Percentiles rank a stretch among this genome's conserved stretches.
Conservation (phyloP, 2,113 vertebrate genomes). For the Melanocharis versteri region DNA sequence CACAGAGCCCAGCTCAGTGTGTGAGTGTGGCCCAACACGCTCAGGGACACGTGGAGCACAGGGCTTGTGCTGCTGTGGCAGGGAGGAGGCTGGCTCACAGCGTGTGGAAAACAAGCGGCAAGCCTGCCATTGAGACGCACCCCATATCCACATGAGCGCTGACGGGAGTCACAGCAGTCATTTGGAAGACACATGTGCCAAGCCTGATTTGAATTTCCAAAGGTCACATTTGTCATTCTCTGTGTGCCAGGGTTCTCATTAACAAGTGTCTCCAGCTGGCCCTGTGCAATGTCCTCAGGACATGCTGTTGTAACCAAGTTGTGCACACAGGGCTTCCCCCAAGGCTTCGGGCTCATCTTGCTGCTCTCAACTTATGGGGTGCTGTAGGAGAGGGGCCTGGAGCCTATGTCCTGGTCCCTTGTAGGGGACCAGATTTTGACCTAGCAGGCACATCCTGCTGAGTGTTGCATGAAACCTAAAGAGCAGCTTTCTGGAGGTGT, state of each 20-base stretch:
- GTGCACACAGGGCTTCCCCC: background rate
- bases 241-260: background rate
- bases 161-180: background rate
- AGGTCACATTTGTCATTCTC: constrained; percentile 31
- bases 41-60: background rate
- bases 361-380: background rate
- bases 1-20: background rate
- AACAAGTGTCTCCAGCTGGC: constrained; percentile 18
- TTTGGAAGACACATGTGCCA: constrained; percentile 16
- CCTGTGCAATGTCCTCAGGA: background rate
- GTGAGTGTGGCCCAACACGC: background rate
- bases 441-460: background rate
- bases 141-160: background rate
- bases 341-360: fast-evolving
- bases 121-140: background rate
- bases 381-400: fast-evolving
- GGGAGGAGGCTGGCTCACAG: background rate
- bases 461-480: background rate
- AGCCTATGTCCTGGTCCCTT: background rate
- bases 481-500: background rate
- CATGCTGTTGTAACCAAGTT: background rate
- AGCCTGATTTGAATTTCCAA: constrained; percentile 39
- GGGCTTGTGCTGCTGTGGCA: background rate
- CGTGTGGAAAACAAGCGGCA: background rate
- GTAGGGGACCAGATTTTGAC: background rate